Conservation (phyloP, 2,888 invertebrate genomes). For the Eupeodes latifasciatus region DNA sequence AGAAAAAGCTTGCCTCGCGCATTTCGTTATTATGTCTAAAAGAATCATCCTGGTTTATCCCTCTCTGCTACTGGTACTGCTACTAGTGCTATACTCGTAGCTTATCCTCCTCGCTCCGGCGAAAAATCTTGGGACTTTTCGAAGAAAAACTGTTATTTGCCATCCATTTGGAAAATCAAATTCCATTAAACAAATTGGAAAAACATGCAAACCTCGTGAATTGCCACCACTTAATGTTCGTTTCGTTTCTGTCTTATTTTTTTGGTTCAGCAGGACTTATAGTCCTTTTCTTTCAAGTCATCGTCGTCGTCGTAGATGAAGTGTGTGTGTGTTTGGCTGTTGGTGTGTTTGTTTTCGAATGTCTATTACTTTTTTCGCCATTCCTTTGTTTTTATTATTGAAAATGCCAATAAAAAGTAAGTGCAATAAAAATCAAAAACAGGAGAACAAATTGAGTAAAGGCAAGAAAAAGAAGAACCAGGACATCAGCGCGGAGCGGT, state of each 20-base stretch:
- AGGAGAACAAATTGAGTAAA: slow-evolving; percentile 75
- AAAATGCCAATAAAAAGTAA: slow-evolving; percentile 74
- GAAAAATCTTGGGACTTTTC: slow-evolving; percentile 42
- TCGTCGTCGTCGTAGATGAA: too few species aligned
- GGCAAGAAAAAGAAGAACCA: slow-evolving; percentile 55
- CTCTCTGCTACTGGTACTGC: background rate
- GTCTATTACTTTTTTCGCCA: slow-evolving; percentile 38
- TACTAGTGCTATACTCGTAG: background rate
- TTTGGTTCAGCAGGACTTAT: slow-evolving; percentile 59
- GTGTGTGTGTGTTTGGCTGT: slow-evolving; percentile 3
- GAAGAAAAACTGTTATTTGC: slow-evolving; percentile 77
- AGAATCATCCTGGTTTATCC: slow-evolving; percentile 16
- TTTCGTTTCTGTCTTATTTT: slow-evolving; percentile 2
- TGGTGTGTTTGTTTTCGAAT: slow-evolving; percentile 35
- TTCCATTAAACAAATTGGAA: slow-evolving; percentile 81
- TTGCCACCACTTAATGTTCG: slow-evolving; percentile 75
- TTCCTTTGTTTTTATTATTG: slow-evolving; percentile 72
- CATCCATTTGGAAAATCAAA: slow-evolving; percentile 80
- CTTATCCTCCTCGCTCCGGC: background rate
- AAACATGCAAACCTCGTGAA: slow-evolving; percentile 79
- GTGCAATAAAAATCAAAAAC: slow-evolving; percentile 76
- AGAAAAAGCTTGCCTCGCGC: slow-evolving; percentile 20
- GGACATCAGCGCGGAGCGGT: background rate
- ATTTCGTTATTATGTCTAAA: background rate
- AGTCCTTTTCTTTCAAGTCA: slow-evolving; percentile 10